phyloP scores from a whole-genome alignment of 2,113 vertebrate species.

The Ceyx melanurus region DNA sequence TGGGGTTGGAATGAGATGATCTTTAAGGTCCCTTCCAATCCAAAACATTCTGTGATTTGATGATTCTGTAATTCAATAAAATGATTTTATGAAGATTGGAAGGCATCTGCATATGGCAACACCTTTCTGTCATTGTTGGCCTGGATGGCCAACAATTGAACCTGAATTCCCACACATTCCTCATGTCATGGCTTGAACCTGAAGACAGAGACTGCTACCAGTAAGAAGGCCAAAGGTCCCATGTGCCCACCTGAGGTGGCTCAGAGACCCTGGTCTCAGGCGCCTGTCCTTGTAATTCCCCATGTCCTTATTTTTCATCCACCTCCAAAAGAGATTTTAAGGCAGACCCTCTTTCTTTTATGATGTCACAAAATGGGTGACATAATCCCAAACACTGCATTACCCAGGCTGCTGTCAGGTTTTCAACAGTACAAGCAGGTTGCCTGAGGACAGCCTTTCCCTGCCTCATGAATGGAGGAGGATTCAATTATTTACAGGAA shows the following conservation, averaged over 20 bases:
- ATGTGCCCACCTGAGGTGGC: accelerated
- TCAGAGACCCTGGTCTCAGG: neutral
- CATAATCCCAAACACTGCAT: no score
- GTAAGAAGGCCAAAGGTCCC: neutral
- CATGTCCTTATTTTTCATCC: neutral
- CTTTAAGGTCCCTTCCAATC: no score
- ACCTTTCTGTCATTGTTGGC: neutral
- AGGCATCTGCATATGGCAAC: neutral
- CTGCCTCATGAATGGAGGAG: neutral
- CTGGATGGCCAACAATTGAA: neutral
- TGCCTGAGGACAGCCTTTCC: neutral
- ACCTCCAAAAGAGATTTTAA: neutral
- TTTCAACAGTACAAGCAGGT: neutral
- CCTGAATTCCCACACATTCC: neutral
- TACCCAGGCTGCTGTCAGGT: neutral
- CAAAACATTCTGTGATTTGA: no score
- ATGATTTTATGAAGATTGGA: neutral
- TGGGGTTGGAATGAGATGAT: no score
- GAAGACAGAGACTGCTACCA: neutral
- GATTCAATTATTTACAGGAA: neutral
- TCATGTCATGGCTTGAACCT: neutral
- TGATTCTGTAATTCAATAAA: neutral
- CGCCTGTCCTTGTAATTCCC: neutral
- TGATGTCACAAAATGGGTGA: neutral
- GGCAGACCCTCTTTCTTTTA: neutral